These are phyloP conservation scores for Cataglyphis hispanica DNA, from an alignment of 1,140 invertebrate genomes.

Conservation along the genomic window DNA sequence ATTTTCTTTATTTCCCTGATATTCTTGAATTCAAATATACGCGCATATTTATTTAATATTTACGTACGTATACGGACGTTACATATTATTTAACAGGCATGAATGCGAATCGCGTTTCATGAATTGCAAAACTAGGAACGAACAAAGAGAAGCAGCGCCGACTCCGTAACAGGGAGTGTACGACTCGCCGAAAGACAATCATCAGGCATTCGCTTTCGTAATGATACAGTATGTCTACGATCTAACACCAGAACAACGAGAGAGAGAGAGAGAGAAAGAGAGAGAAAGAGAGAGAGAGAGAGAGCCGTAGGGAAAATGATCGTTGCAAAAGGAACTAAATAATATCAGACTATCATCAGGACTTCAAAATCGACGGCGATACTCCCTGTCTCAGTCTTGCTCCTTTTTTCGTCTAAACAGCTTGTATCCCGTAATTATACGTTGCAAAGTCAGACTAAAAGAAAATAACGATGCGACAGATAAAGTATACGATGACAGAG, in stretches of 20 bases:
- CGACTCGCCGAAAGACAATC: constrained; percentile 55
- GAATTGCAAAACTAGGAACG: constrained; percentile 49
- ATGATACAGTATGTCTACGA: constrained; percentile 44
- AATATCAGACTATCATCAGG: constrained; percentile 28
- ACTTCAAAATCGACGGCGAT: constrained; percentile 32
- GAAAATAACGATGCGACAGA: background rate
- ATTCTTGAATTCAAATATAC: background rate
- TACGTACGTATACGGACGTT: too few relatives aligned
- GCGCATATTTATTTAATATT: too few relatives aligned
- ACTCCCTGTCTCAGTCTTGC: constrained; percentile 1
- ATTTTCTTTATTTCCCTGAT: background rate
- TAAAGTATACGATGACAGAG: background rate
- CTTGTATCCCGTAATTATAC: constrained; percentile 23
- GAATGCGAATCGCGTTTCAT: constrained; percentile 42
- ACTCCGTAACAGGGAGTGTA: constrained; percentile 27
- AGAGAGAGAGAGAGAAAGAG: background rate
- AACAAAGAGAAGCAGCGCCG: constrained; percentile 37
- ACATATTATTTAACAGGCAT: constrained; percentile 5
- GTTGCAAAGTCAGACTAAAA: background rate
- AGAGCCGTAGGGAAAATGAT: background rate
- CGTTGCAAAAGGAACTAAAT: constrained; percentile 50
- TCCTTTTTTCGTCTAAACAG: constrained; percentile 15
- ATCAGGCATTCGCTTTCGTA: constrained; percentile 54
- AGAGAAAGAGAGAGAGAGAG: background rate
- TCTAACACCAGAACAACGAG: constrained; percentile 15